These are phyloP conservation scores for Alouatta caraya DNA, from an alignment of 2,797 vertebrate genomes.

Conservation along the genomic window DNA sequence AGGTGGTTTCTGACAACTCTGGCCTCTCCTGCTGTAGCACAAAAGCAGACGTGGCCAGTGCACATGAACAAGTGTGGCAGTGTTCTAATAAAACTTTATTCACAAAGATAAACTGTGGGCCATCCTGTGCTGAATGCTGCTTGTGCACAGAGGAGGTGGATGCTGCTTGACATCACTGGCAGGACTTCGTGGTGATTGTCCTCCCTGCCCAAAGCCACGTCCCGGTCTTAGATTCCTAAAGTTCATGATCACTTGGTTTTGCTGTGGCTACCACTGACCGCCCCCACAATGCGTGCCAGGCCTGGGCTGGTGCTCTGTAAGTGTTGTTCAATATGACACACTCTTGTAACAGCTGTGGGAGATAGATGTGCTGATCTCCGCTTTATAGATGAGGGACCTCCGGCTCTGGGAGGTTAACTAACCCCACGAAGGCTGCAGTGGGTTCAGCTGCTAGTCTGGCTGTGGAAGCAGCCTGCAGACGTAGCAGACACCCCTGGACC, in stretches of 20 bases:
- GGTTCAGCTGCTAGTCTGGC: background rate
- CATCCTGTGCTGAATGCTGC: rapidly evolving
- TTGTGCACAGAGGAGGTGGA: rapidly evolving
- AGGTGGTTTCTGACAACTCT: background rate
- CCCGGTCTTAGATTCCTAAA: rapidly evolving
- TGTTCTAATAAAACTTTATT: background rate
- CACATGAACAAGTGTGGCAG: rapidly evolving
- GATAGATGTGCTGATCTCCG: rapidly evolving
- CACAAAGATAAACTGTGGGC: background rate
- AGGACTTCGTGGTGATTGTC: rapidly evolving
- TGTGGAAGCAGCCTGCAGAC: rapidly evolving
- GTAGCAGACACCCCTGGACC: background rate
- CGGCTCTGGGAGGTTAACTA: background rate
- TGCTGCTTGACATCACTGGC: rapidly evolving
- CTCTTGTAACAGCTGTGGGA: background rate
- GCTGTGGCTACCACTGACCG: rapidly evolving
- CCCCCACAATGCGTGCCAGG: background rate
- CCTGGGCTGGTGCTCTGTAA: rapidly evolving
- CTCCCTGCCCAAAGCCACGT: too few species aligned
- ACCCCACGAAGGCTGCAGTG: background rate
- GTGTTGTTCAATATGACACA: rapidly evolving
- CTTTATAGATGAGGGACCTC: rapidly evolving
- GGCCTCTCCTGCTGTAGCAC: background rate
- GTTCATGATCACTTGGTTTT: too few species aligned
- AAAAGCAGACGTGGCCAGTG: background rate